These are phyloP conservation scores for roundworm (Caenorhabditis elegans) DNA, from an alignment of 1,140 invertebrate genomes.

Conservation along the genomic window DNA sequence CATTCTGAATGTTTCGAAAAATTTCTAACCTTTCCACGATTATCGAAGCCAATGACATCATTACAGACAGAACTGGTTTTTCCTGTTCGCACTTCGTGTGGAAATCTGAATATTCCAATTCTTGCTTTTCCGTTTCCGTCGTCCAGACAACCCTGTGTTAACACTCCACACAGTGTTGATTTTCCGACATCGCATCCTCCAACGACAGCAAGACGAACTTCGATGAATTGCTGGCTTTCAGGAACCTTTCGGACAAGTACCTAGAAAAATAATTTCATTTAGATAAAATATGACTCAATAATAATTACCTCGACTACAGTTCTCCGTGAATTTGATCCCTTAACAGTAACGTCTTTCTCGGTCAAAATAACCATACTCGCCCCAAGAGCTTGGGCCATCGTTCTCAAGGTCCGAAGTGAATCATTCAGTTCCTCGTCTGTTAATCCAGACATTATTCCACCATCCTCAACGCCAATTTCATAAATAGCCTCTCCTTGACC, in stretches of 20 bases:
- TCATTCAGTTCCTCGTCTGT: conserved; percentile 78
- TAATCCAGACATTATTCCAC: conserved; percentile 79
- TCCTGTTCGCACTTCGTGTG: conserved; percentile 93
- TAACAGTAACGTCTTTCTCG: conserved; percentile 69
- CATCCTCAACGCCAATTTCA: conserved; percentile 89
- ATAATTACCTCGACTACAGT: conserved; percentile 36
- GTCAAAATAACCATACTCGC: conserved; percentile 72
- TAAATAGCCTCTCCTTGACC: conserved; percentile 86
- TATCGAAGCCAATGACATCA: conserved; percentile 86
- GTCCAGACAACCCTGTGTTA: conserved; percentile 91
- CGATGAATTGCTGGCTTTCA: conserved; percentile 80
- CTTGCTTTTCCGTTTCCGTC: conserved; percentile 90
- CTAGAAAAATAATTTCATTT: conserved; percentile 73
- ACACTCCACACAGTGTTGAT: conserved; percentile 74
- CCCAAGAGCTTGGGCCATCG: conserved; percentile 82
- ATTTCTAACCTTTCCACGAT: conserved; percentile 67
- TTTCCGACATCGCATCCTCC: conserved; percentile 58
- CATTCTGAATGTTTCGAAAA: no score
- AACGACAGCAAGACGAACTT: conserved; percentile 52
- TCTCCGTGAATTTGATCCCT: conserved; percentile 71
- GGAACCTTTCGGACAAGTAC: conserved; percentile 87
- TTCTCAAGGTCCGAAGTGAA: conserved; percentile 78
- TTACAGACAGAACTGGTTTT: conserved; percentile 92
- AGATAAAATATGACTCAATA: background rate
- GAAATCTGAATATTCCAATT: conserved; percentile 89